Base-by-base conservation (phyloP, 2,797 vertebrate species). In the Mallotus villosus region DNA sequence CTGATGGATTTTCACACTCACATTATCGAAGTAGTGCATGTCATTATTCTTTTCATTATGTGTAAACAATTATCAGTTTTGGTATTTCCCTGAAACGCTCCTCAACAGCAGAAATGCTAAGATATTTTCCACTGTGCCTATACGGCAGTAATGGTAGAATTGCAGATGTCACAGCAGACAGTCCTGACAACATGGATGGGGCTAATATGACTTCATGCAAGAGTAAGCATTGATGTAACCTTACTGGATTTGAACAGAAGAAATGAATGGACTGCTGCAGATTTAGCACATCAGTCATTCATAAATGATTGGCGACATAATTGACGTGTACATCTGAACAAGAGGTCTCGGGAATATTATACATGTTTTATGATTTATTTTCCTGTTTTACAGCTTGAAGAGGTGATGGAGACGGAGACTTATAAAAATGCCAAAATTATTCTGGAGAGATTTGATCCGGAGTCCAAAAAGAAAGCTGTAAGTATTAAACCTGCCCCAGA, bases 1-100 rank as follows among this genome's bases (percentile, higher is more conserved):
- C 96, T 98, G 97, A 99, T 99, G 97, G 95, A 99, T 98, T 99
- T 99, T 98, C 95, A 95, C 96, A 97, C 94, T 98, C 94, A 95
- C 95, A 99, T 99, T 98, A 99, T 98, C 95, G 95, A 96, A 97
- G 94, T 96, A 95, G 95, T 95, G 94, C 95, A 95, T 96, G 96
- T 96, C 96, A 98, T 99, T 98, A 98, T 97, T 98, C 96, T 97
- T 95, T 95, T 96, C 96, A 96, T 97, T 96, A 97, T 94, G 95
- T 95, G 91, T 95, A 97, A 98, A 99, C 94, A 97, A 96, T 95
- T 95, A 94, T 90, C 94, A 93, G 92, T 94, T 95, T 95, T 94
- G 90, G 89, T 92, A 84, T 93, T 95, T 94, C 90, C 87, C 93
- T 93, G 86, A 92, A 94, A 93, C 94, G 90, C 91, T 92, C 83